Conservation (phyloP, 2,797 vertebrate species). For the Gila robusta region DNA sequence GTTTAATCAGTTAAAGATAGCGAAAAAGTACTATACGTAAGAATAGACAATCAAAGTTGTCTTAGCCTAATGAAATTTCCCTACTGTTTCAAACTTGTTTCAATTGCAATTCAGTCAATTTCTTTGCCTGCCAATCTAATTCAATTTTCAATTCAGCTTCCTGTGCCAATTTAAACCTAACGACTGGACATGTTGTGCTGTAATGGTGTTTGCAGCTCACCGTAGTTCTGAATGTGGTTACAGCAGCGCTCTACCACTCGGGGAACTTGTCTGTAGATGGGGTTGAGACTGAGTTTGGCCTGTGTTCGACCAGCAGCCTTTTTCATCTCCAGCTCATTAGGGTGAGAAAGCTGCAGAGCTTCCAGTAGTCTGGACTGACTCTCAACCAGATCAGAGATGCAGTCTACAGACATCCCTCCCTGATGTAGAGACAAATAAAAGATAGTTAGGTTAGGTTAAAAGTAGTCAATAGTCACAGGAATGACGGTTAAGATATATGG, state of each 20-base stretch:
- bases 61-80: neutral
- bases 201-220: constrained; percentile 71
- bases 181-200: neutral
- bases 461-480: neutral
- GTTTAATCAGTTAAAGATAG: neutral
- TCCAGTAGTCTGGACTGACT: constrained; percentile 88
- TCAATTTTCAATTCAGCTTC: neutral
- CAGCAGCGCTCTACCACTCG: constrained; percentile 90
- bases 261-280: constrained; percentile 89
- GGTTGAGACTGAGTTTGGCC: constrained; percentile 88
- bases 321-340: constrained; percentile 82
- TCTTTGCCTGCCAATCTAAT: neutral
- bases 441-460: neutral
- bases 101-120: neutral
- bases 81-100: neutral
- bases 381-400: constrained; percentile 88
- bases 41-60: neutral
- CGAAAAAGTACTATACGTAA: neutral
- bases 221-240: constrained; percentile 85
- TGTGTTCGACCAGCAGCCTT: constrained; percentile 77
- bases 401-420: constrained; percentile 92
- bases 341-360: constrained; percentile 90
- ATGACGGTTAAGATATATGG: neutral
- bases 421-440: constrained; percentile 60
- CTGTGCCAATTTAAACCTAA: neutral